These are phyloP conservation scores for Cirrhinus molitorella DNA, from an alignment of 2,797 vertebrate genomes.

Conservation along the genomic window DNA sequence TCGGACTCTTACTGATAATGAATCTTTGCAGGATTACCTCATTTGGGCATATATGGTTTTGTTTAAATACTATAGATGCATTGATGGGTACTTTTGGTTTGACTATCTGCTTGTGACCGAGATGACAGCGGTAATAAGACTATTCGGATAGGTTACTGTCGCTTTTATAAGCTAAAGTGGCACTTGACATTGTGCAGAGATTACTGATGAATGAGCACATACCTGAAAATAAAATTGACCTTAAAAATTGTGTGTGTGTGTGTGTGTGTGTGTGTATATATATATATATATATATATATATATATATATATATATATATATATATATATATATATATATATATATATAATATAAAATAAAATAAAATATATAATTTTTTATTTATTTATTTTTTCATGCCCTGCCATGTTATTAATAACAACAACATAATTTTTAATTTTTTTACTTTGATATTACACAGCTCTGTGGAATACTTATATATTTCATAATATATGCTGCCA, in stretches of 20 bases:
- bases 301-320: too few species aligned
- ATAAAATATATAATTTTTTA: too few species aligned
- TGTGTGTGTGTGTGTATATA: too few species aligned
- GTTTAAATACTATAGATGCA: background rate
- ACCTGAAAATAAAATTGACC: background rate
- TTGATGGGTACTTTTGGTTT: background rate
- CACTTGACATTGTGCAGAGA: background rate
- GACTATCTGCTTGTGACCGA: background rate
- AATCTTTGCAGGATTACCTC: background rate
- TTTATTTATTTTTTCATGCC: too few species aligned
- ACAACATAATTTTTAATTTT: background rate
- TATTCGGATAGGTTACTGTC: background rate
- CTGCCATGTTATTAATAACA: background rate
- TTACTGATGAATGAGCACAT: background rate
- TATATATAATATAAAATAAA: too few species aligned
- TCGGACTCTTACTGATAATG: constrained; percentile 9
- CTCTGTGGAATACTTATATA: background rate
- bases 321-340: too few species aligned
- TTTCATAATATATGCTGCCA: background rate
- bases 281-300: too few species aligned
- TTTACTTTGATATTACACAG: background rate
- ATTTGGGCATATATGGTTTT: background rate
- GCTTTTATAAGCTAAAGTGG: background rate
- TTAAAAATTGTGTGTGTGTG: too few species aligned
- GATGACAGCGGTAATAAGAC: background rate